Evolutionary conservation across 2,113 vertebrate species (phyloP), one percentile per base, ranked within the genome.

Genomic region (Psophia crepitans): DNA sequence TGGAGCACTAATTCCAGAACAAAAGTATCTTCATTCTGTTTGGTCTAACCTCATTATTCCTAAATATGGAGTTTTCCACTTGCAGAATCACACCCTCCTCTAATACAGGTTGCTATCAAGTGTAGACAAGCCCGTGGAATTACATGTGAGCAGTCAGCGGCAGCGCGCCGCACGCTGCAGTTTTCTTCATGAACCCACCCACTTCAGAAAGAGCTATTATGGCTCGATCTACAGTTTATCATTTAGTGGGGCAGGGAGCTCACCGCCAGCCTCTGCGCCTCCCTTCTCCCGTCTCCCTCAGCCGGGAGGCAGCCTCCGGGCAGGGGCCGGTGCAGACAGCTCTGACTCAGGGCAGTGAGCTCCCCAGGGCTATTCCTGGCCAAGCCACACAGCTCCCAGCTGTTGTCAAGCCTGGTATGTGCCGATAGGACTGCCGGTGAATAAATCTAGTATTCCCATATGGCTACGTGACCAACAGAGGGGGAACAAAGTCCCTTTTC

Each of bases 331-430:
- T 65, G 63, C 93, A 90, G 96, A 83, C 82, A 70, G 93, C 95
- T 82, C 88, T 89, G 90, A 86, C 89, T 94, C 94, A 90, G 0
- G 13, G 58, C 95, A 54, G 64, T 7, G 8, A 89, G 84, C 64
- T 96, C 90, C 88, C 94, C 69, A 26, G 89, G 56, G 92, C 95
- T 93, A 95, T 95, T 97, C 97, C 81, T 92, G 95, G 95, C 84
- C 92, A 56, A 90, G 86, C 69, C 76, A 21, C 84, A 35, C 57
- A 58, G 92, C 95, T 93, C 96, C 97, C 97, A 96, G 97, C 97
- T 96, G 97, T 71, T 96, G 95, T 78, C 85, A 93, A 35, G 92
- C 88, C 80, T 61, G 92, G 86, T 90, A 93, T 88, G 88, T 37
- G 92, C 76, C 0, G 61, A 97, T 79, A 95, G 90, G 49, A 6